Percentiles rank a stretch among this genome's conserved stretches.
phyloP scores from a whole-genome alignment of 2,888 invertebrate species.

The Agrotis clavis region DNA sequence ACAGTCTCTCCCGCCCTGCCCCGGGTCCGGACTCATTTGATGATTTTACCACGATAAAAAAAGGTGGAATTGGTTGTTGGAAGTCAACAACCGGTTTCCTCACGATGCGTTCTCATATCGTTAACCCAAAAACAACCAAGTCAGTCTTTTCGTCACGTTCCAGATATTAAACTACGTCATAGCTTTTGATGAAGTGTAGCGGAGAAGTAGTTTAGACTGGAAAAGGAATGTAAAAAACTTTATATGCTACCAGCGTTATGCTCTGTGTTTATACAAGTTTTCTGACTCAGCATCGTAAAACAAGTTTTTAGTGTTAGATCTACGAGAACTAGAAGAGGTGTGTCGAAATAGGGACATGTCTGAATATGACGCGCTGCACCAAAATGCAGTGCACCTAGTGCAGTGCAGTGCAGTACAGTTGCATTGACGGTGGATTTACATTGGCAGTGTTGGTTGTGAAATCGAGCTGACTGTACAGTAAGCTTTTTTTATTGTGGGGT shows the following conservation, averaged over 20 bases:
- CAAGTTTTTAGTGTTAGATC: constrained; percentile 37
- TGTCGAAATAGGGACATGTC: constrained; percentile 5
- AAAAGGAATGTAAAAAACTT: constrained; percentile 37
- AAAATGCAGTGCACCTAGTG: neutral
- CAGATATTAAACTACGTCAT: neutral
- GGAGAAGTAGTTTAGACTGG: constrained; percentile 15
- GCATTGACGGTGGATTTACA: neutral
- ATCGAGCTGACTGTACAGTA: neutral
- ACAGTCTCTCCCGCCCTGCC: too few relatives aligned
- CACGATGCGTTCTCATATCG: neutral
- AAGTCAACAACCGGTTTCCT: neutral
- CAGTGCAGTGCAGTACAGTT: neutral
- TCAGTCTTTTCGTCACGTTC: constrained; percentile 16
- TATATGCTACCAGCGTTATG: constrained; percentile 8
- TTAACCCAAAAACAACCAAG: neutral
- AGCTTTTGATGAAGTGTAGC: constrained; percentile 23
- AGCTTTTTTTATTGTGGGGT: too few relatives aligned
- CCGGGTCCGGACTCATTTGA: too few relatives aligned
- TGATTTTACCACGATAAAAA: too few relatives aligned
- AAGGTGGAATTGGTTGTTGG: neutral
- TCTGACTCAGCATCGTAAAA: constrained; percentile 28
- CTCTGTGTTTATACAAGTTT: constrained; percentile 25
- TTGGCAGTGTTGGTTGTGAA: neutral
- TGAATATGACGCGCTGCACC: neutral
- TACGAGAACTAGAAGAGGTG: constrained; percentile 6